Evolutionary conservation across 2,113 vertebrate genomes (phyloP).

Genomic region (Prunella himalayana): DNA sequence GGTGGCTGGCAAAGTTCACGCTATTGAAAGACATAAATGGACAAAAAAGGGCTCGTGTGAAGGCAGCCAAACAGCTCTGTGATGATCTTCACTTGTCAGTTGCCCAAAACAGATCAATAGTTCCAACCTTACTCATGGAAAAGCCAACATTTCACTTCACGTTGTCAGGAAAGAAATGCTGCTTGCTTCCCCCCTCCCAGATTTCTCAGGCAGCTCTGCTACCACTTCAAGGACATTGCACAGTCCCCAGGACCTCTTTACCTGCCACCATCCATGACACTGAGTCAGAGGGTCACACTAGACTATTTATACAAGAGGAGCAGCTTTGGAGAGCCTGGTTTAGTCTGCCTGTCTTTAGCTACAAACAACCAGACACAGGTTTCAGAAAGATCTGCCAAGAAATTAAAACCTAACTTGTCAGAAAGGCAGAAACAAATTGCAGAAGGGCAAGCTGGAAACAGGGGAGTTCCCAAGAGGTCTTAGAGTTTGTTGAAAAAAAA

Average conservation of each 20-base stretch:
- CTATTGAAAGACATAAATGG: background rate
- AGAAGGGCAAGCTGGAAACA: background rate
- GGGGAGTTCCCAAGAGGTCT: background rate
- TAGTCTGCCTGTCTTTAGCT: background rate
- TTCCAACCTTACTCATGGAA: background rate
- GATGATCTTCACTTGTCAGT: background rate
- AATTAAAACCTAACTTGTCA: background rate
- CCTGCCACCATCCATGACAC: background rate
- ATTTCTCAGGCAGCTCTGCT: background rate
- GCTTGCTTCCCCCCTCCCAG: background rate
- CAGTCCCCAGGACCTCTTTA: background rate
- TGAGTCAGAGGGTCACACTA: background rate
- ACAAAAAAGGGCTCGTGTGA: fast-evolving
- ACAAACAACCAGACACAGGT: background rate
- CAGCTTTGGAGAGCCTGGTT: background rate
- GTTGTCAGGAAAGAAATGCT: background rate
- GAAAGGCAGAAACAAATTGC: background rate
- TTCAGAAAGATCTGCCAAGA: background rate
- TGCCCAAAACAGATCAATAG: background rate
- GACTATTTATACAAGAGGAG: background rate
- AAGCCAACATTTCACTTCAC: background rate
- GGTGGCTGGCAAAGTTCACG: background rate
- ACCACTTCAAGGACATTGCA: fast-evolving
- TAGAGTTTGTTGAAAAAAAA: background rate
- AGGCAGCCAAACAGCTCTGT: background rate